Base-by-base conservation (phyloP, 35 echinoderm and acorn worm species). In the Patiria miniata region DNA sequence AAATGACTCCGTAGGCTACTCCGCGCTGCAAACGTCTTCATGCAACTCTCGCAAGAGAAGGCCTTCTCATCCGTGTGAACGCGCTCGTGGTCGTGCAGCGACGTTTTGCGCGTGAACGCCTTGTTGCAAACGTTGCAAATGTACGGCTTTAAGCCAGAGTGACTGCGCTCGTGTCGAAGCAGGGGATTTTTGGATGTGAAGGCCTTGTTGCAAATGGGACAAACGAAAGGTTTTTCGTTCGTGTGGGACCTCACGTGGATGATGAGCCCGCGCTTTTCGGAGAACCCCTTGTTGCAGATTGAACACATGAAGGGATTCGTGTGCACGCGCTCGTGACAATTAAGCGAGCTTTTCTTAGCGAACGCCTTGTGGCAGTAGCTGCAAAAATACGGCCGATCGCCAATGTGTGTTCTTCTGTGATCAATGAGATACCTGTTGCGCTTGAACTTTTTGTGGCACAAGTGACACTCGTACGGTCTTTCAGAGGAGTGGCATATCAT, bases 211-310 rank as follows among this genome's bases (percentile, higher is more conserved):
- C 85, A 87, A 7, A 77, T 19, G 17, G 18, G 5, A 51, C 85
- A 87, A n/a, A 40, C 39, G 30, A 8, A 87, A 1, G 85, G 85
- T 39, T 87, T 87, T 9, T 77, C 65, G n/a, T 77, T 78, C 5
- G 59, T 77, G 44, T 87, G 85, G 26, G 39, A 77, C 37, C 39
- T 87, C 2, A 44, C n/a, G 59, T 87, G 85, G 32, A 40, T 40
- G 14, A 37, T 87, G 2, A 87, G 68, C 30, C 39, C 60, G 40
- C 37, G 30, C n/a, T 87, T 87, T 3, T 34, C 36, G 19, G 40
- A 28, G 59, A 87, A 87, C 40, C 34, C 85, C 38, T 68, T 87
- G 50, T 77, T 68, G 16, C 85, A 87, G 16, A 28, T 33, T 47
- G 37, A 42, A 50, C 85, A 87, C 60, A 39, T 12, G 28, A 69